Evolutionary conservation across 2,113 vertebrate genomes (phyloP), one percentile per base, ranked within the genome.

Genomic region (Eubucco bourcierii): DNA sequence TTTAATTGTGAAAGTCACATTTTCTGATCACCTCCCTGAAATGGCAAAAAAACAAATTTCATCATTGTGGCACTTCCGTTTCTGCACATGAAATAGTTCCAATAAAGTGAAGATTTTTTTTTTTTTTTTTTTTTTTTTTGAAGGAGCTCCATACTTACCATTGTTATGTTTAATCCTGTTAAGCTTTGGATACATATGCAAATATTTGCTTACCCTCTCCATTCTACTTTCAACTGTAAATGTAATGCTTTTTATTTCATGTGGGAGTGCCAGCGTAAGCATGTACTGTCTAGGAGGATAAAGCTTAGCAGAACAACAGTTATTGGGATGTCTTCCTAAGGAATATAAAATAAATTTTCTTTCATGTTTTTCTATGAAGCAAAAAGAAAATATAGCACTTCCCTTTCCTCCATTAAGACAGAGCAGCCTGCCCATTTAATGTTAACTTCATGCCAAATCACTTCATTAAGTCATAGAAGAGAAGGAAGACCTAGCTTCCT

Each of bases 131-230:
- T 79, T 86, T 85, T 47, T 56, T 15, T 27, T 29, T 78, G 60
- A 64, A 10, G 10, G 25, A 87, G 9, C 24, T 93, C 34, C 39
- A 71, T 37, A 52, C 44, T 41, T 88, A 80, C 44, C 53, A 63
- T 77, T 47, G 15, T 67, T 88, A 80, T 11, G 6, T 50, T 79
- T 95, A 92, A 92, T 88, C 71, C 27, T 77, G 70, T 92, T 86
- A 87, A 90, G 63, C 20, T 90, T 84, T 93, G 76, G 71, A 92
- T 86, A 77, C 47, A 82, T 20, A 63, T 50, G n/a, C 50, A 90
- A 88, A 83, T 90, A 90, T 78, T 94, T 93, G 68, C 89, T 92
- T 90, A 84, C 46, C 34, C 66, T 87, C 47, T 94, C 68, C 68
- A 39, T 91, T 93, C 88, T 61, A 27, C 56, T 92, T 92, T 61